A percentile compares a stretch with the other conserved stretches of the same genome.
Evolutionary conservation across 2,797 vertebrate species (phyloP).

Genomic region (Perodicticus potto): DNA sequence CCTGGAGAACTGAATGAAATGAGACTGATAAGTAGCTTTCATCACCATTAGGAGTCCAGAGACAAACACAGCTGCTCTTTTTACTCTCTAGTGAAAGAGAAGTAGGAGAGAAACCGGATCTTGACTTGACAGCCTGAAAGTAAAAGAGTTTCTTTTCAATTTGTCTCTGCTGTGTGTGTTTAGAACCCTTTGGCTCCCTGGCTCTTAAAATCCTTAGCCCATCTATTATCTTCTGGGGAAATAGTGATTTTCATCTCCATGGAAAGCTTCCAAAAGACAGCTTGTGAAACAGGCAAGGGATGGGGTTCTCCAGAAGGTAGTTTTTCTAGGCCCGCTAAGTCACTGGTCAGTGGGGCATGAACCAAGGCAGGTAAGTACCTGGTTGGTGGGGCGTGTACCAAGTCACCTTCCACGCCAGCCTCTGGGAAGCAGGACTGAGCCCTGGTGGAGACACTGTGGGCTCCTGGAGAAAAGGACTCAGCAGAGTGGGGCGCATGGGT

Average conservation of each 20-base stretch:
- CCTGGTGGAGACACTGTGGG: accelerated
- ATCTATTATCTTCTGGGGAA: not conserved
- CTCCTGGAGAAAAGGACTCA: too few species aligned
- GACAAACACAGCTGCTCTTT: not conserved
- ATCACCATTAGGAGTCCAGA: not conserved
- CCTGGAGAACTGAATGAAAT: not conserved
- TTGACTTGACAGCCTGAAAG: not conserved
- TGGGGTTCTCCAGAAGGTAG: not conserved
- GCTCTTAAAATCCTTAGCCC: not conserved
- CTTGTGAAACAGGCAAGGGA: not conserved
- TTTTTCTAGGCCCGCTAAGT: not conserved
- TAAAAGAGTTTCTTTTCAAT: not conserved
- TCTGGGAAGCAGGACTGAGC: not conserved
- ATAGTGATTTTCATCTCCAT: not conserved
- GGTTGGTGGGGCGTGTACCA: too few species aligned
- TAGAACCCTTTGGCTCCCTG: not conserved
- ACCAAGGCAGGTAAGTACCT: too few species aligned
- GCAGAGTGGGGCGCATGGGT: not conserved
- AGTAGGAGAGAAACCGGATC: not conserved
- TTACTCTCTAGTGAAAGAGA: not conserved
- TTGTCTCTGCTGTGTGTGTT: not conserved
- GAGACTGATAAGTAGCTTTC: not conserved
- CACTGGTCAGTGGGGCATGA: too few species aligned
- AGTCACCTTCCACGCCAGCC: not conserved
- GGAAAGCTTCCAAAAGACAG: not conserved